Evolutionary conservation across 2,888 invertebrate species (phyloP).

Genomic region (Lepetodrilus schrolli): DNA sequence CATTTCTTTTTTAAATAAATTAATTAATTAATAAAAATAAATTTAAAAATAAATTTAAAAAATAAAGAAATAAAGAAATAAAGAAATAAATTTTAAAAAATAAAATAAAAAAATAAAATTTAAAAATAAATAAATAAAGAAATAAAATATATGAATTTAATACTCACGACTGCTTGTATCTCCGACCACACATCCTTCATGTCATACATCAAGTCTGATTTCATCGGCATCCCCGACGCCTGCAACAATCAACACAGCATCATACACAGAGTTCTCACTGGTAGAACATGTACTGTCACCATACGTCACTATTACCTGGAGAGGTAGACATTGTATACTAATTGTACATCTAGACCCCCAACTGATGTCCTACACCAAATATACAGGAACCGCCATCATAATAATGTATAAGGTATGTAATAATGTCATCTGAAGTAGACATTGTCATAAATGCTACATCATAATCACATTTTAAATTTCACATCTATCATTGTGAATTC

Average conservation of each 20-base stretch:
- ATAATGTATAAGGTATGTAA: no score
- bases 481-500: no score
- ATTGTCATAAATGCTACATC: no score
- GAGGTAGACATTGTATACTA: no score
- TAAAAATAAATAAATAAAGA: constrained; percentile 53
- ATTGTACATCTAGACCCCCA: no score
- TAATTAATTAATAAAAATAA: constrained; percentile 70
- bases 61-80: constrained; percentile 50
- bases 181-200: constrained; percentile 91
- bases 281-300: not conserved
- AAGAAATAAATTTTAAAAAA: constrained; percentile 53
- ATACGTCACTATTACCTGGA: no score
- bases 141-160: constrained; percentile 42
- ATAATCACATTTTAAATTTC: no score
- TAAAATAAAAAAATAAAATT: constrained; percentile 65
- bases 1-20: constrained; percentile 61
- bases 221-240: constrained; percentile 63
- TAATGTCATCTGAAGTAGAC: no score
- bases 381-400: no score
- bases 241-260: constrained; percentile 37
- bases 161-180: constrained; percentile 87
- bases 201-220: constrained; percentile 78
- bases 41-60: constrained; percentile 62
- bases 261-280: not conserved
- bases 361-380: no score